phyloP scores from a whole-genome alignment of 2,797 vertebrate species.

The Cynodonichthys magdalenae region DNA sequence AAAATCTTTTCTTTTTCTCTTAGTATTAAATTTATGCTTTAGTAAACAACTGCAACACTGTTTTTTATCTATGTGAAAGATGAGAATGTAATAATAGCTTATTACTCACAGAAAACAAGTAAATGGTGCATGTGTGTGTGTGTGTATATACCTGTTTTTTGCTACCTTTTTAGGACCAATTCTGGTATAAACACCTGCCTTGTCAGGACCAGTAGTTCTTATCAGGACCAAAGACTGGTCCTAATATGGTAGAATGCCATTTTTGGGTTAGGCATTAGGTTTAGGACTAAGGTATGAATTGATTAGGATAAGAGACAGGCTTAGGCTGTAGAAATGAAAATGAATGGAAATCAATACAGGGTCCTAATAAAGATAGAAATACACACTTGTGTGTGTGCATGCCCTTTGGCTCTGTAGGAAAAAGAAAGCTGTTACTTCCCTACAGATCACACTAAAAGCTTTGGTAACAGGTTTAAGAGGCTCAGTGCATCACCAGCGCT shows the following conservation, averaged over 20 bases:
- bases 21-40: constrained; percentile 16
- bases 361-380: no score
- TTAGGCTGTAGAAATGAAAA: background rate
- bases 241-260: no score
- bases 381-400: background rate
- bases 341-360: no score
- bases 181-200: no score
- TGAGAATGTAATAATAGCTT: constrained; percentile 15
- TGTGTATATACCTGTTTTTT: no score
- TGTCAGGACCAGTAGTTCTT: no score
- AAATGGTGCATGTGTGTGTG: constrained; percentile 2
- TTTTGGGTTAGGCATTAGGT: no score
- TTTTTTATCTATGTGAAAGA: constrained; percentile 30
- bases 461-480: constrained; percentile 61
- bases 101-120: constrained; percentile 17
- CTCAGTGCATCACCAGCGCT: constrained; percentile 32
- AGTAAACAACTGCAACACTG: constrained; percentile 11
- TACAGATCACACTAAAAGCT: constrained; percentile 56
- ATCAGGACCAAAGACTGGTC: no score
- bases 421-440: constrained; percentile 71
- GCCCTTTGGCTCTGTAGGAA: constrained; percentile 46
- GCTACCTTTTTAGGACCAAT: no score
- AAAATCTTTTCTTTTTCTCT: background rate
- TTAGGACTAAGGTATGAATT: no score
- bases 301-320: no score